Conservation (phyloP, 92 coral and sea anemone genomes). For the Porites cylindrica region DNA sequence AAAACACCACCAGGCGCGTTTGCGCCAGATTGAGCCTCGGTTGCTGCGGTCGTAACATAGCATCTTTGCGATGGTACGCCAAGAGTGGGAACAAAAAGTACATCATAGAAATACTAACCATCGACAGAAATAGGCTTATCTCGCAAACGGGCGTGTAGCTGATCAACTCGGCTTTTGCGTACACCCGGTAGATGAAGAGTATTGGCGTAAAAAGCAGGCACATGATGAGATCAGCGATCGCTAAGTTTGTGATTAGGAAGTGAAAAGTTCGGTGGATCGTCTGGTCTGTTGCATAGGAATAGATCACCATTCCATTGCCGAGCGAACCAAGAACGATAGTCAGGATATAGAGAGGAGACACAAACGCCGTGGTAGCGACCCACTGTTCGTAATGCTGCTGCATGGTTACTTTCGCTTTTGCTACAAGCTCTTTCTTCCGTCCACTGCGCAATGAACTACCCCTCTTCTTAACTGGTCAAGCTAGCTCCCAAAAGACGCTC, state of each 20-base stretch:
- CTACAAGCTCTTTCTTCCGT: neutral
- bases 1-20: constrained; percentile 64
- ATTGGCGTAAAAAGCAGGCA: constrained; percentile 86
- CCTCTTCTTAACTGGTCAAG: neutral
- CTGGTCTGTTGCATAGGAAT: constrained; percentile 75
- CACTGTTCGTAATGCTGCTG: constrained; percentile 73
- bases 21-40: constrained; percentile 78
- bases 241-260: constrained; percentile 87
- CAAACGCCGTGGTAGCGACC: constrained; percentile 79
- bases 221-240: constrained; percentile 84
- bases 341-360: constrained; percentile 74
- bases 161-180: constrained; percentile 78
- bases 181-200: constrained; percentile 86
- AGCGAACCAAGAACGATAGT: constrained; percentile 82
- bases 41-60: constrained; percentile 76
- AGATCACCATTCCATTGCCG: constrained; percentile 81
- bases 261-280: constrained; percentile 74
- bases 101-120: constrained; percentile 86
- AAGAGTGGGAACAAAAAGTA: constrained; percentile 88
- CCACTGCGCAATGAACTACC: neutral
- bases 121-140: constrained; percentile 75
- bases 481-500: neutral
- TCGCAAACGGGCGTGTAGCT: constrained; percentile 91
- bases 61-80: constrained; percentile 87
- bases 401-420: neutral